Base-by-base conservation (phyloP, 1,140 invertebrate species). In the Helicorthomorpha holstii region DNA sequence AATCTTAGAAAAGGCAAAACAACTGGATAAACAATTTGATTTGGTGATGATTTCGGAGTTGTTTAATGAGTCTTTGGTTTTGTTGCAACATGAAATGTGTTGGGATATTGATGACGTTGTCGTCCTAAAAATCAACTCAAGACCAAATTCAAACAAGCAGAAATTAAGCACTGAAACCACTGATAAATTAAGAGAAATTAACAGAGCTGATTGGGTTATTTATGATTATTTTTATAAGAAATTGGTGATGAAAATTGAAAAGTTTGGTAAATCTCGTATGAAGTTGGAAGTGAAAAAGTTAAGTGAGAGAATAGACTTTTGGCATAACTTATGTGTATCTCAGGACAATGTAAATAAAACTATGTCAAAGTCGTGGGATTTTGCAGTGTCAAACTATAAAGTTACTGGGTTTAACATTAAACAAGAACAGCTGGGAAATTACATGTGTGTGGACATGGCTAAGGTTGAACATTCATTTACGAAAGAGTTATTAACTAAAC, bases 41-140 rank as follows among this genome's bases (percentile, higher is more conserved):
- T 58, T 75, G 3, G 66, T 76, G 24, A 65, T 76, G 64, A 68
- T 76, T 25, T 61, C 69, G 1, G 73, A 76, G 56, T 63, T 67
- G 55, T 69, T 75, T 58, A 70, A 75, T 49, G 70, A 73, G 56
- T 75, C 73, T 1, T 56, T 75, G n/a, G 63, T 75, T 27, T 58
- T 75, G 10, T 59, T 75, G 23, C 61, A 61, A 27, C 56, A 72
- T 51, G 52, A 68, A 10, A 61, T 75, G 41, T 71, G 68, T 50
- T 76, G 73, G 73, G 59, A 64, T 22, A 51, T 68, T 4, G 63
- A 68, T 34, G 66, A 73, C 53, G 59, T 75, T 3, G 53, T 70
- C 0, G 66, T 63, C 47, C 56, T 72, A 19, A 62, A 56, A 45
- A 27, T 67, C 1, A 72, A 72, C 54, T 57, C 61, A 12, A 54